These are phyloP conservation scores for Phalanger gymnotis DNA, from an alignment of 2,797 vertebrate species.

Conservation along the genomic window DNA sequence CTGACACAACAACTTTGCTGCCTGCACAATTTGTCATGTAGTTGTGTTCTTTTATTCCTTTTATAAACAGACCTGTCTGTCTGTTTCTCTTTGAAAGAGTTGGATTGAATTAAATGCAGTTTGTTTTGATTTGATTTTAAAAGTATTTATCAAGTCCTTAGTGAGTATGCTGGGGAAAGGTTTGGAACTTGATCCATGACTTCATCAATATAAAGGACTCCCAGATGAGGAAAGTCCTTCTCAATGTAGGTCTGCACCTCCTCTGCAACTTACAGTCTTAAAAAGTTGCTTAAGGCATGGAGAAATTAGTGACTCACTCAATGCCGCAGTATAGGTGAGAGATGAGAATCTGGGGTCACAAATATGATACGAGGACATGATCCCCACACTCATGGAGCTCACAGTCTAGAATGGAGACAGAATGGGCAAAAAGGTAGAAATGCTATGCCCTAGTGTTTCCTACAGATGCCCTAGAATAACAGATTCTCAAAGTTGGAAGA, in stretches of 20 bases:
- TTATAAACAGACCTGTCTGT: slow-evolving; percentile 6
- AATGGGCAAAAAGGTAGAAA: not conserved
- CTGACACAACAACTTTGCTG: slow-evolving; percentile 73
- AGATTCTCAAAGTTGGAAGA: not conserved
- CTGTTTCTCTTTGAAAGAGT: not conserved
- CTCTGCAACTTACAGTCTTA: not conserved
- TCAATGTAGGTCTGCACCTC: not conserved
- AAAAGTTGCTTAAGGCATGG: not conserved
- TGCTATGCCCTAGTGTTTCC: not conserved
- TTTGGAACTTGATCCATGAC: not conserved
- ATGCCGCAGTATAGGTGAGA: not conserved
- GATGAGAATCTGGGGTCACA: not conserved
- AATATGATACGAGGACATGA: not conserved
- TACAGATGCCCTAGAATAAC: not conserved
- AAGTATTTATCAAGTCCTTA: not conserved
- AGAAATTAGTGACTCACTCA: not conserved
- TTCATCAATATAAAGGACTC: not conserved
- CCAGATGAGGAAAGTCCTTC: not conserved
- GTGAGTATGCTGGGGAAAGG: not conserved
- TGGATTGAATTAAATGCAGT: not conserved
- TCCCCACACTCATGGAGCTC: not conserved
- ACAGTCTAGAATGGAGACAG: not conserved
- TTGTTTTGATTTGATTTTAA: not conserved
- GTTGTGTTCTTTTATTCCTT: slow-evolving; percentile 21
- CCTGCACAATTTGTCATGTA: slow-evolving; percentile 68